Evolutionary conservation across 2,797 vertebrate genomes (phyloP).

Genomic region (Setipinna tenuifilis): DNA sequence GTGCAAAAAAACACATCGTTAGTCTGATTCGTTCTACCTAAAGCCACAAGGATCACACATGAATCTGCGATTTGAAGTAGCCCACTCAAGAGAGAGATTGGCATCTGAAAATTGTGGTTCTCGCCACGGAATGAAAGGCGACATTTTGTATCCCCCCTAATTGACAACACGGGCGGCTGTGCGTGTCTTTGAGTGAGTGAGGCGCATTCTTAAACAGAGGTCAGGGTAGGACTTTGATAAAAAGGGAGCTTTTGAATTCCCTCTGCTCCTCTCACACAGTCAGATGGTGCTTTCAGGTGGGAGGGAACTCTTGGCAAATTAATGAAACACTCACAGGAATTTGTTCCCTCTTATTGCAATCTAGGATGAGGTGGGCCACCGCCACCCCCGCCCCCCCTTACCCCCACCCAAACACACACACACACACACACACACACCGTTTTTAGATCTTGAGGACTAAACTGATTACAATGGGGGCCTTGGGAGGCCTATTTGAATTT

Average conservation of each 20-base stretch:
- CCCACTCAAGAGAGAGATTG: background rate
- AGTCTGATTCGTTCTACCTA: background rate
- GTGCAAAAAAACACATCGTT: background rate
- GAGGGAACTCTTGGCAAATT: slow-evolving; percentile 2
- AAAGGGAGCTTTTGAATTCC: background rate
- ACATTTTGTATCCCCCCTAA: background rate
- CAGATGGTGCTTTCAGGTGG: background rate
- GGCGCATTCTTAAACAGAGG: background rate
- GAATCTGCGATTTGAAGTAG: background rate
- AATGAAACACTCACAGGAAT: slow-evolving; percentile 48
- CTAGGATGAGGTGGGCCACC: background rate
- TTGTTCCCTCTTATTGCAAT: slow-evolving; percentile 43
- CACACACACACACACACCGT: slow-evolving; percentile 49
- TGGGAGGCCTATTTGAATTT: slow-evolving; percentile 73
- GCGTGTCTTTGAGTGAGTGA: background rate
- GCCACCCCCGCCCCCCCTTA: background rate
- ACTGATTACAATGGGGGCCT: slow-evolving; percentile 47
- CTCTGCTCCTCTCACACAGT: background rate
- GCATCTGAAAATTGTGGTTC: background rate
- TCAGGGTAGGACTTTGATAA: background rate
- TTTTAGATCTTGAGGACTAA: slow-evolving; percentile 52
- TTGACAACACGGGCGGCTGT: background rate
- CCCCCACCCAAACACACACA: slow-evolving; percentile 48
- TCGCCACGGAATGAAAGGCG: background rate
- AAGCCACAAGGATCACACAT: background rate